Conservation (phyloP, 1,140 invertebrate genomes). For the Druon quercuslanigerum region DNA sequence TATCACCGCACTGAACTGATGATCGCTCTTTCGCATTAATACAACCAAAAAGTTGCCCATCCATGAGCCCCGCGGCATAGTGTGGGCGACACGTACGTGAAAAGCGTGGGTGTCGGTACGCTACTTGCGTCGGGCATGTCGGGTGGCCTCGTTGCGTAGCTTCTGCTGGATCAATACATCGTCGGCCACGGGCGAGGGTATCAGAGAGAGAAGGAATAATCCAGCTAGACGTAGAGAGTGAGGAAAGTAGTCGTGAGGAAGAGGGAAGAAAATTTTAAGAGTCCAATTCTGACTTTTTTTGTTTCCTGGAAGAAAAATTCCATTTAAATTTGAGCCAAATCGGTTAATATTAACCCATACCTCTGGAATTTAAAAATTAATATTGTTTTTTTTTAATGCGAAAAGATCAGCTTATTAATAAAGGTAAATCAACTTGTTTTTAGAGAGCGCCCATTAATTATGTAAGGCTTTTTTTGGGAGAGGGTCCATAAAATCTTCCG, state of each 20-base stretch:
- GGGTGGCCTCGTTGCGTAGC: constrained; percentile 27
- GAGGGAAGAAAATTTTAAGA: too few species aligned
- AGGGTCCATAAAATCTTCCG: too few species aligned
- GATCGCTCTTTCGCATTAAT: neutral
- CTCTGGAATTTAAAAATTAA: too few species aligned
- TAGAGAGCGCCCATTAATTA: too few species aligned
- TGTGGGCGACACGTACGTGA: constrained; percentile 13
- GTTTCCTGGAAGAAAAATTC: too few species aligned
- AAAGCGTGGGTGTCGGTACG: constrained; percentile 15
- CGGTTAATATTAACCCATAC: too few species aligned
- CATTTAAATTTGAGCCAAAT: too few species aligned
- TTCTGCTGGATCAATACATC: constrained; percentile 13
- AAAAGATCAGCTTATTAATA: too few species aligned
- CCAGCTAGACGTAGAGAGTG: neutral
- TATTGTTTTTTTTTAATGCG: too few species aligned
- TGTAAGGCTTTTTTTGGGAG: too few species aligned
- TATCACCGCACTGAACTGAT: constrained; percentile 1
- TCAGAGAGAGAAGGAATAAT: neutral
- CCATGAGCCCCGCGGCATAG: neutral
- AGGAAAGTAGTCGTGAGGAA: neutral
- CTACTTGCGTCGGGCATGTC: constrained; percentile 19
- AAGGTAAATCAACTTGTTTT: too few species aligned
- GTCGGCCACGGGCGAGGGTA: constrained; percentile 18
- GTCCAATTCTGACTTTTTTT: too few species aligned
- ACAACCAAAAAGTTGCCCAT: neutral